Base-by-base conservation (phyloP, 2,113 vertebrate species). In the Ophiodon elongatus region DNA sequence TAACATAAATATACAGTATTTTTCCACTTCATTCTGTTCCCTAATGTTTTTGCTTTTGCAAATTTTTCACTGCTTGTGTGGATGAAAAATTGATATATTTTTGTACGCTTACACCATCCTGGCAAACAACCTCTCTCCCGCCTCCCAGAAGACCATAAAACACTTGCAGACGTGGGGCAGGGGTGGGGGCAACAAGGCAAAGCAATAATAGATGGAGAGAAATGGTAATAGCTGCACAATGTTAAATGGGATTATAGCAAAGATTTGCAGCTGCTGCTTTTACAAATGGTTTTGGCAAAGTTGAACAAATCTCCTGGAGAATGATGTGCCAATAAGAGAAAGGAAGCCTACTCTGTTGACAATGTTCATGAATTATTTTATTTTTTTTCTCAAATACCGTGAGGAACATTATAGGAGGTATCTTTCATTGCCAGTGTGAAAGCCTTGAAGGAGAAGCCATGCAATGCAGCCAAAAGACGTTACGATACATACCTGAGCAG, bases 311-410 rank as follows among this genome's bases (percentile, higher is more conserved):
- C 54, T 80, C 69, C 47, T 17, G 21, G 66, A 80, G 65, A 79
- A 89, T 80, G 59, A 80, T 88, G 82, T 87, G 47, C 72, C 57
- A 76, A 78, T 85, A 79, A 79, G 45, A 8, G 33, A 83, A 73
- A 67, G 33, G 27, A 73, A 80, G 69, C 17, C 64, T 0, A 4
- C 70, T 59, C 35, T 76, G 62, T 71, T 77, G 41, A 88, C 77
- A 87, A 79, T 76, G 70, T 84, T 89, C 86, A 88, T 92, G 84
- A 93, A 91, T 85, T 87, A 88, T 87, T 88, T 87, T 68, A 82
- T 69, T 43, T 43, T 14, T 43, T 43, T 84, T 87, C 87, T 88
- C 64, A 87, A 85, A 83, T 80, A 82, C 39, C 4, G 15, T 45
- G 45, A 66, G 25, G 69, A 17, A 80, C 86, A 88, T 78, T 74